Percentiles rank a stretch among this genome's conserved stretches.
Conservation (phyloP, 2,113 vertebrate species). For the Antennarius striatus region DNA sequence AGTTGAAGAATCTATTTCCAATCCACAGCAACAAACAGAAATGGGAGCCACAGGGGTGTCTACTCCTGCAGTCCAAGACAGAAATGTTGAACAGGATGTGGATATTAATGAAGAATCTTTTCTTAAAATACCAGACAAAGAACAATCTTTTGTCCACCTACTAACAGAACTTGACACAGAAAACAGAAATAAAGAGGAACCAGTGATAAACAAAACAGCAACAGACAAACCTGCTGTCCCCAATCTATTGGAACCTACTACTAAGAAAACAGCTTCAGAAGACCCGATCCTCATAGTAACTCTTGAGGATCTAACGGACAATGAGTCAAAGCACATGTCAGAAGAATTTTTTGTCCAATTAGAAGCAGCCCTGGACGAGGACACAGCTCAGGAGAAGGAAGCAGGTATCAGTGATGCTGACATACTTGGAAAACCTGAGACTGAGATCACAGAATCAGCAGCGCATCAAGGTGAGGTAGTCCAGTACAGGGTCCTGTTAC, state of each 20-base stretch:
- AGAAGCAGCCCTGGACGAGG: conserved; percentile 9
- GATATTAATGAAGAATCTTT: neutral
- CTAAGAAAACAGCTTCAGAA: conserved; percentile 8
- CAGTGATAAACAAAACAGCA: neutral
- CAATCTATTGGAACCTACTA: neutral
- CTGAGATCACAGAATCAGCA: neutral
- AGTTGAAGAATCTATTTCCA: neutral
- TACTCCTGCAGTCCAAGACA: neutral
- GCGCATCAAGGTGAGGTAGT: neutral
- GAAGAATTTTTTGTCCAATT: conserved; percentile 17
- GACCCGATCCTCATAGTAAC: neutral
- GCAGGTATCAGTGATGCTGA: neutral
- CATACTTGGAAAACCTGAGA: neutral
- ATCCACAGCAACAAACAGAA: neutral
- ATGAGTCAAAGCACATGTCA: neutral
- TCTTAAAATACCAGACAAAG: conserved; percentile 2
- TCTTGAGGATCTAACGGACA: neutral
- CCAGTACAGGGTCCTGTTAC: neutral
- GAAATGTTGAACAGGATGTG: neutral
- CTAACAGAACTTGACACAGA: neutral
- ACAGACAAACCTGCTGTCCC: conserved; percentile 8
- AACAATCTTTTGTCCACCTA: neutral
- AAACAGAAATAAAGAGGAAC: neutral
- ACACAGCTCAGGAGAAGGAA: neutral
- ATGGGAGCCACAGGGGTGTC: neutral